These are phyloP conservation scores for Carettochelys insculpta DNA, from an alignment of 2,113 vertebrate genomes.

Conservation along the genomic window DNA sequence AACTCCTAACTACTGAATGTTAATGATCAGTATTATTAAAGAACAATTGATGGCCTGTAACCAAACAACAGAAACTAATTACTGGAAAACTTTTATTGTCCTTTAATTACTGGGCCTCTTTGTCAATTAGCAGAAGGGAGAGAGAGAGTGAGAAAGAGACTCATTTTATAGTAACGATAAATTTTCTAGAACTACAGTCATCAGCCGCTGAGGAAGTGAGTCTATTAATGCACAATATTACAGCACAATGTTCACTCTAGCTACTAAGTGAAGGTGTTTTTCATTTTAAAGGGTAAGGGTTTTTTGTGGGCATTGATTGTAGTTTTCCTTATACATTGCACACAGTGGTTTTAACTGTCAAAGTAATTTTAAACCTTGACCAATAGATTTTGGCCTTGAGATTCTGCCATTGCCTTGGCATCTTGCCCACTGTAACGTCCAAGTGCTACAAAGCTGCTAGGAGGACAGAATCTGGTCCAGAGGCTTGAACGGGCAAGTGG, in stretches of 20 bases:
- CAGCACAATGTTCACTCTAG: conserved; percentile 60
- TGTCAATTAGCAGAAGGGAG: conserved; percentile 80
- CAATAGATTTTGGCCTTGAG: conserved; percentile 3
- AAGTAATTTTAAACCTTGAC: conserved; percentile 5
- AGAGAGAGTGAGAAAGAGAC: conserved; percentile 63
- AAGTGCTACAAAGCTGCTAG: neutral
- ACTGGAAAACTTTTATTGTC: conserved; percentile 77
- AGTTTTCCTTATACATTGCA: neutral
- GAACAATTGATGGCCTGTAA: conserved; percentile 88
- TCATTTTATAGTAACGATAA: conserved; percentile 77
- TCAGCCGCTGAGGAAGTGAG: conserved; percentile 60
- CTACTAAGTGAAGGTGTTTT: conserved; percentile 59
- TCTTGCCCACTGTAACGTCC: neutral
- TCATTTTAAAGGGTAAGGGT: conserved; percentile 29
- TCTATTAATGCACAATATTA: conserved; percentile 70
- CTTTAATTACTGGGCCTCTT: conserved; percentile 86
- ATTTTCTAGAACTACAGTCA: conserved; percentile 63
- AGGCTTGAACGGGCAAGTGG: neutral
- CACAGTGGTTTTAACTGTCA: neutral
- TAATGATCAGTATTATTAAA: conserved; percentile 85
- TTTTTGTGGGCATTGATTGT: conserved; percentile 50
- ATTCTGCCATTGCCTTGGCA: conserved; percentile 26
- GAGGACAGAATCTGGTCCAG: neutral
- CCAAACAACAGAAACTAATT: conserved; percentile 84
- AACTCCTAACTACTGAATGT: conserved; percentile 78